Evolutionary conservation across 30 jellyfish, hydroid and myxozoan genomes (phyloP).

Genomic region (Hydra vulgaris): DNA sequence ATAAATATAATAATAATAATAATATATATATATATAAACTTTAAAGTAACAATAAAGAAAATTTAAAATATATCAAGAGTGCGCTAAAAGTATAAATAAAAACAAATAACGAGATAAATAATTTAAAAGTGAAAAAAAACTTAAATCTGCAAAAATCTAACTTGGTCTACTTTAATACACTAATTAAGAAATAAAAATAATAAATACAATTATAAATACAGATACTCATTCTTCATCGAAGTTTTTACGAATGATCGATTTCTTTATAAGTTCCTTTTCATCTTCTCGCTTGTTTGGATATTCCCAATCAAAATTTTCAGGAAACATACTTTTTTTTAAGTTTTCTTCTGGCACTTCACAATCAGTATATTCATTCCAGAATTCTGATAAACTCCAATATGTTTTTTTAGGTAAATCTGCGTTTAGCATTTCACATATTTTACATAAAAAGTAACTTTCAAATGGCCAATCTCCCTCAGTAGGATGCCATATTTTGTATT

Average conservation of each 20-base stretch:
- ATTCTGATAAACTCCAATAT: constrained; percentile 36
- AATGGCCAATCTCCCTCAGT: constrained; percentile 89
- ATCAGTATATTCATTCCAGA: constrained; percentile 43
- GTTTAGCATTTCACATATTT: constrained; percentile 51
- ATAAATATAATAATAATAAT: too few species aligned
- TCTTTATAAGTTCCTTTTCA: not conserved
- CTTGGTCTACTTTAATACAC: too few species aligned
- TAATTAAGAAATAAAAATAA: too few species aligned
- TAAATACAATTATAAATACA: too few species aligned
- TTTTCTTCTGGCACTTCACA: constrained; percentile 33
- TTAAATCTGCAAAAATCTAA: too few species aligned
- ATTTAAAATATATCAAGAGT: too few species aligned
- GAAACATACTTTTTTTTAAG: constrained; percentile 11
- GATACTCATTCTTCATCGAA: constrained; percentile 34
- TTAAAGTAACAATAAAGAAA: too few species aligned
- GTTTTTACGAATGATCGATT: constrained; percentile 19
- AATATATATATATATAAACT: too few species aligned
- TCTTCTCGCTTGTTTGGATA: constrained; percentile 13
- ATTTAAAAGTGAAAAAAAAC: too few species aligned
- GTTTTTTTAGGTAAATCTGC: constrained; percentile 21
- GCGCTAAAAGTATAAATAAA: too few species aligned
- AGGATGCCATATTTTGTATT: constrained; percentile 50
- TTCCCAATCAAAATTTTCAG: constrained; percentile 45
- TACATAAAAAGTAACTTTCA: constrained; percentile 79
- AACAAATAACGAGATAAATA: too few species aligned